A percentile compares a stretch with the other conserved stretches of the same genome.
Conservation (phyloP, 2,113 vertebrate species). For the Collichthys lucidus region DNA sequence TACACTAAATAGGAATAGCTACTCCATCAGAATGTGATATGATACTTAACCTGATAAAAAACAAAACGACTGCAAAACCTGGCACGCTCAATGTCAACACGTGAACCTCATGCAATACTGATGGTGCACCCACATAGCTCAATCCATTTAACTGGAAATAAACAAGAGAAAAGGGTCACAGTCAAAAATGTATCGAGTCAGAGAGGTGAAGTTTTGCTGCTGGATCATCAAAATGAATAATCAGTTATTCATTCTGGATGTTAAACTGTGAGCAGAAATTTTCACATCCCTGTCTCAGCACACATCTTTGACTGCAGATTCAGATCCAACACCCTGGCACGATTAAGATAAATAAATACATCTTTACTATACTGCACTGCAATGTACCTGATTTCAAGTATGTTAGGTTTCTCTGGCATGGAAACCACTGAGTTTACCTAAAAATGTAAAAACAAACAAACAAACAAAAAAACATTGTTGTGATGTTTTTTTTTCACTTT, state of each 20-base stretch:
- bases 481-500: constrained; percentile 74
- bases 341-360: constrained; percentile 77
- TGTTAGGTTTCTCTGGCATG: constrained; percentile 91
- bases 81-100: constrained; percentile 89
- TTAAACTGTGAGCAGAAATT: constrained; percentile 31
- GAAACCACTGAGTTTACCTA: constrained; percentile 85
- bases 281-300: constrained; percentile 20
- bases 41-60: constrained; percentile 66
- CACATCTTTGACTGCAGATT: constrained; percentile 22
- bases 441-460: constrained; percentile 85
- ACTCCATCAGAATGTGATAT: constrained; percentile 65
- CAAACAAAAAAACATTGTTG: constrained; percentile 84
- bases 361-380: constrained; percentile 90
- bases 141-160: constrained; percentile 66
- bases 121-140: constrained; percentile 84
- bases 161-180: constrained; percentile 42
- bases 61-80: constrained; percentile 82
- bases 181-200: constrained; percentile 54
- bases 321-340: constrained; percentile 82
- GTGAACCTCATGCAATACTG: constrained; percentile 91
- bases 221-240: not conserved
- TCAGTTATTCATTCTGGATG: constrained; percentile 5
- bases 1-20: constrained; percentile 78
- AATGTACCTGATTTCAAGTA: constrained; percentile 98
- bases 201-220: constrained; percentile 24